Conservation (phyloP, 2,888 invertebrate genomes). For the Cheilosia soror region DNA sequence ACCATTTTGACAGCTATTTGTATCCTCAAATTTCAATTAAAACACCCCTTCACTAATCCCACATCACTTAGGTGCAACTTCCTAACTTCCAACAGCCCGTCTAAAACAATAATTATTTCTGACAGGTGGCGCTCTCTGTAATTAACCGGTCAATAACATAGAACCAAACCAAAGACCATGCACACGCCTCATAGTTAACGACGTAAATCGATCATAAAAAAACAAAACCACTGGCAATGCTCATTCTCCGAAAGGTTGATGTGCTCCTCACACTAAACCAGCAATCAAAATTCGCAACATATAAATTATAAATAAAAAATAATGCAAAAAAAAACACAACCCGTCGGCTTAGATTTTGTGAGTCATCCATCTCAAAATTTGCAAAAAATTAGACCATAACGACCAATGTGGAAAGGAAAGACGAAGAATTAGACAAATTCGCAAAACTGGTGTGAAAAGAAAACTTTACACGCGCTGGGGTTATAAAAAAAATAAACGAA, state of each 20-base stretch:
- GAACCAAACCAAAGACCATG: conserved; percentile 17
- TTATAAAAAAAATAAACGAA: conserved; percentile 23
- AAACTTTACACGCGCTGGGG: conserved; percentile 42
- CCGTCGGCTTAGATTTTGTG: conserved; percentile 3
- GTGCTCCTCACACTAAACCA: conserved; percentile 21
- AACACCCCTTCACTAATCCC: no score
- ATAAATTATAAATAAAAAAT: conserved; percentile 4
- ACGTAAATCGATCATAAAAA: not conserved
- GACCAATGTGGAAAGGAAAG: conserved; percentile 1
- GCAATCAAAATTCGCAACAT: conserved; percentile 31
- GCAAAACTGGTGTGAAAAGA: conserved; percentile 33
- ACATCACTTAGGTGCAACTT: conserved; percentile 7
- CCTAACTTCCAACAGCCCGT: not conserved
- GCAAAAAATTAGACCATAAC: conserved; percentile 53
- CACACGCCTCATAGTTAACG: not conserved
- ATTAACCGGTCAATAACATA: conserved; percentile 58
- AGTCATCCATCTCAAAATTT: conserved; percentile 25
- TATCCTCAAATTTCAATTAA: not conserved
- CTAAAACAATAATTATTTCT: conserved; percentile 19
- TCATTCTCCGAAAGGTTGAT: conserved; percentile 45
- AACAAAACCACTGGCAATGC: conserved; percentile 26
- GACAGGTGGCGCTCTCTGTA: conserved; percentile 18
- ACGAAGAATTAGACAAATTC: conserved; percentile 7
- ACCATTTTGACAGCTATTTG: not conserved
- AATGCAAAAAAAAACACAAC: not conserved